phyloP scores from a whole-genome alignment of 2,113 vertebrate species.

The Actenoides lindsayi region DNA sequence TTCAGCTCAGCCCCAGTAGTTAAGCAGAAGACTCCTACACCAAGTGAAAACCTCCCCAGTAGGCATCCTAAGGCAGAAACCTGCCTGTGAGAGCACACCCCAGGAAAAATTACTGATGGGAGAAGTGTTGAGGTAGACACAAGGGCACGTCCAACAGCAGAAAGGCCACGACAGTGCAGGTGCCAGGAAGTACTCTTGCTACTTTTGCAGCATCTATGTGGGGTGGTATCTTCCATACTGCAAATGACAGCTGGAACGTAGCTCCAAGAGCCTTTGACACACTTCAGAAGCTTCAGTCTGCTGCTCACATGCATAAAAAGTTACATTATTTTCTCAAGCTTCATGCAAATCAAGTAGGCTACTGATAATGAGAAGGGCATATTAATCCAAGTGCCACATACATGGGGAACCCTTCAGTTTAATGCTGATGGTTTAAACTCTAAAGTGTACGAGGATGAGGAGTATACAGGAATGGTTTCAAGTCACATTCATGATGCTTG shows the following conservation, averaged over 20 bases:
- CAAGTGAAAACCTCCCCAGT: background rate
- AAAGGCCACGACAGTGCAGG: background rate
- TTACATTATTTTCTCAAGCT: background rate
- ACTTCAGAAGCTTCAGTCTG: background rate
- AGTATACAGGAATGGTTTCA: background rate
- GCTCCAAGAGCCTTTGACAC: background rate
- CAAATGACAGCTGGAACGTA: background rate
- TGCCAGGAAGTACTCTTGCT: background rate
- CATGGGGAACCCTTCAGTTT: background rate
- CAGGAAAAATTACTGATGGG: background rate
- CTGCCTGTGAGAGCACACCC: background rate
- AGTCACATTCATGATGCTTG: background rate
- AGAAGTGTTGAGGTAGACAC: background rate
- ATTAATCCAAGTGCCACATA: background rate
- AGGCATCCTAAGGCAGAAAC: background rate
- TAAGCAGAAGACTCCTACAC: background rate
- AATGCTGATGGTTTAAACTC: background rate
- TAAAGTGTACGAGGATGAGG: background rate
- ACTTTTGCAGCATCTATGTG: background rate
- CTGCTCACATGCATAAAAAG: background rate
- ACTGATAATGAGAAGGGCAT: background rate
- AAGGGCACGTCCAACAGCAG: background rate
- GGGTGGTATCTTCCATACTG: background rate
- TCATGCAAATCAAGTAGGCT: background rate
- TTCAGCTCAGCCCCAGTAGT: constrained; percentile 17